phyloP scores from a whole-genome alignment of 2,113 vertebrate genomes.

The Machaerirhynchus nigripectus region DNA sequence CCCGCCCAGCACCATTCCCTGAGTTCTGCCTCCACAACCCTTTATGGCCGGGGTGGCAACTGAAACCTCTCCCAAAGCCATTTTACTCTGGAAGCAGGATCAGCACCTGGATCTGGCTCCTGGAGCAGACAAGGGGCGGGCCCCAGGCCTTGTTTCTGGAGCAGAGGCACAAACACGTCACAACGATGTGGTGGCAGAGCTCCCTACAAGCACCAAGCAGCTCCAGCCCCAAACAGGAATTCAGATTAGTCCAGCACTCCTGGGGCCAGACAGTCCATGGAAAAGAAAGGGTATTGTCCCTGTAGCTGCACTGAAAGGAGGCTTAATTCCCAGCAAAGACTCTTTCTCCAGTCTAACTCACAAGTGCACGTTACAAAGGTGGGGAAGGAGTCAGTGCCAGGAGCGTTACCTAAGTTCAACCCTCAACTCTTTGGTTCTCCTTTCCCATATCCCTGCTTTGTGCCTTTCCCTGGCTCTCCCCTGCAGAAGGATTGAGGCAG shows the following conservation, averaged over 20 bases:
- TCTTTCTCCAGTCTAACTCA: neutral
- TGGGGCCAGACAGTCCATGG: neutral
- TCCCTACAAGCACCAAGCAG: neutral
- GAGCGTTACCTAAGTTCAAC: neutral
- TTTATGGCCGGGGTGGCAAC: neutral
- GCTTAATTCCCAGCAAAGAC: neutral
- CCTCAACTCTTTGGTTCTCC: neutral
- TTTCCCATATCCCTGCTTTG: neutral
- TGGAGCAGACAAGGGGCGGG: neutral
- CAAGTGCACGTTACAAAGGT: accelerated
- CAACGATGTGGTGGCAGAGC: accelerated
- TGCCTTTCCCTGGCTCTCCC: neutral
- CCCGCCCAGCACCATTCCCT: neutral
- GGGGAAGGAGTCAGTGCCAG: neutral
- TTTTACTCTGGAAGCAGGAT: neutral
- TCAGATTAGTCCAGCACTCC: neutral
- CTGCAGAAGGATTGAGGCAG: accelerated
- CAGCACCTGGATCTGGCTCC: neutral
- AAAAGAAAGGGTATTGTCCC: neutral
- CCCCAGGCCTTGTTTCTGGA: neutral
- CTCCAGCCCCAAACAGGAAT: neutral
- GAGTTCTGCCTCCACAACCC: neutral
- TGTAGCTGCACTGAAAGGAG: neutral
- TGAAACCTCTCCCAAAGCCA: neutral
- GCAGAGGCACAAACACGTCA: neutral